Base-by-base conservation (phyloP, 2,888 invertebrate genomes). In the Electrophaes corylata region DNA sequence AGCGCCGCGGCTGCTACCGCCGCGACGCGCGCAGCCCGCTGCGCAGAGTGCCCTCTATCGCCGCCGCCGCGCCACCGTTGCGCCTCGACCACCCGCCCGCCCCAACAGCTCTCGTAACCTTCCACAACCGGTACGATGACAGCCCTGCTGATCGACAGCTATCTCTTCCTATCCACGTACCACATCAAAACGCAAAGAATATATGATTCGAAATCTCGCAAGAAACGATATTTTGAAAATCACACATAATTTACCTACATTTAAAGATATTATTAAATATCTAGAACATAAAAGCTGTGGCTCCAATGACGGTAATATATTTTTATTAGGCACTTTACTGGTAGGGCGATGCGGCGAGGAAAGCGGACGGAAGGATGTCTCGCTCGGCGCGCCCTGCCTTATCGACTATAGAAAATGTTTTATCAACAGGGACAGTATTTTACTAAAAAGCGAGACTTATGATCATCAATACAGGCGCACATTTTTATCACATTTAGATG, bases 111-210 rank as follows among this genome's bases (percentile, higher is more conserved):
- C 72, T 81, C 82, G 83, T 83, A 86, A 87, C 86, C 87, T 88
- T 86, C 81, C 87, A 83, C 85, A 86, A 85, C 86, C 84, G 82
- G 81, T 74, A 79, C 81, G 77, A 76, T 84, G 84, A 84, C 86
- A 86, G 82, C 84, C 81, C 76, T 76, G 73, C 75, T 76, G 74
- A 81, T 80, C 81, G 79, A 77, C 79, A 75, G 73, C 74, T 75
- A 75, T 76, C 70, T 20, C 4, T 41, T 41, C 41, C 75, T 73
- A 70, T 74, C 72, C 70, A 72, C 75, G 67, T 72, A 52, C 33
- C 48, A 10, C 29, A 51, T 45, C 29, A 57, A 47, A 57, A 14
- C 16, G 54, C 8, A 19, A n/a, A 48, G 14, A 39, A 47, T 53
- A 57, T 53, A 45, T 39, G 41, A 52, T 57, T 18, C 33, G 2